Evolutionary conservation across 2,797 vertebrate genomes (phyloP), one percentile per base, ranked within the genome.

Genomic region (Somateria mollissima): DNA sequence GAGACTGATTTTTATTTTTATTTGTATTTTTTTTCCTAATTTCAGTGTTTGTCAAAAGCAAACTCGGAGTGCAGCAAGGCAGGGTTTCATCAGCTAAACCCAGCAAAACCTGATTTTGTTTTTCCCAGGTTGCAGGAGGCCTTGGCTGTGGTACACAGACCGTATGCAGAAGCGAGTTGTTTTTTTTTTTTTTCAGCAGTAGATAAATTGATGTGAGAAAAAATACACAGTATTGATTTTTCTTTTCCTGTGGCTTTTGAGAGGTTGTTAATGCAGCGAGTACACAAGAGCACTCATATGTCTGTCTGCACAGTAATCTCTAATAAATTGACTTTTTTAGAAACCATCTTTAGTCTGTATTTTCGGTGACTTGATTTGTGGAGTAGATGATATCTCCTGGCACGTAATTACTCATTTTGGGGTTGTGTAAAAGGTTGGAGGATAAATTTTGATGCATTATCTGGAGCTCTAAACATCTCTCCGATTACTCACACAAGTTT

Each of bases 241-340:
- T 70, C 83, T 91, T 91, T 87, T 90, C 76, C 91, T 80, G 84
- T 80, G 95, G 92, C 88, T 95, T 96, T 93, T 81, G 96, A 94
- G 95, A 90, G 94, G 87, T 89, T 89, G 94, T 96, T 95, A 95
- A 92, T 95, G 94, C 83, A 91, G 94, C 87, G 37, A 87, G 65
- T 65, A 86, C 71, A 80, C 75, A 66, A 69, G 87, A 94, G 92
- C 81, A 41, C 91, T 94, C 87, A 6, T 60, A 17, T 82, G 87
- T 84, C 87, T 94, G 91, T 74, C 94, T 92, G 94, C 87, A 25
- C 75, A n/a, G 91, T 90, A 94, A 94, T 91, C 88, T 45, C 86
- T 88, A 92, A 94, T 92, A 96, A 96, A 96, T 96, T 92, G 94
- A 95, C 95, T 96, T 95, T 76, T 83, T 74, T 27, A 90, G 89